Evolutionary conservation across 2,113 vertebrate genomes (phyloP), one percentile per base, ranked within the genome.

Genomic region (Microcebus griseorufus): DNA sequence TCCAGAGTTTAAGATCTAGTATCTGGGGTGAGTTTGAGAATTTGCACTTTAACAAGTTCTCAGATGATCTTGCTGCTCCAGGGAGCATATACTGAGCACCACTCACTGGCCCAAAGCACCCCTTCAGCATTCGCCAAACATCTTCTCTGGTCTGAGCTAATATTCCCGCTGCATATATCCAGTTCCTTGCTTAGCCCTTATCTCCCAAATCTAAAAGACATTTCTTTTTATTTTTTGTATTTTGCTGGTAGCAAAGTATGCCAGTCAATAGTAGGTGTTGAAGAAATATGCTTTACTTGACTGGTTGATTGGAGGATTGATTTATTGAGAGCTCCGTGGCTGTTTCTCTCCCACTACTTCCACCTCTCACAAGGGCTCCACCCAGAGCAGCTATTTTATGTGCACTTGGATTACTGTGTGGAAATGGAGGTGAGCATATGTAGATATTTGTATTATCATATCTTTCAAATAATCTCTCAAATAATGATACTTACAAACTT

Each of bases 401-500:
- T 70, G 51, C 91, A 51, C 32, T 96, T 84, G 48, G 22, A 90
- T 67, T 76, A 55, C 27, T 73, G 9, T 83, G 34, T 89, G 20
- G 53, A 89, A 80, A 94, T 69, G 45, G 58, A 89, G 45, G 75
- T 75, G 34, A 70, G 18, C 32, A 6, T 80, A 83, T 79, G 37
- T 92, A 90, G 64, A 84, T 88, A 93, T 83, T 80, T 76, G 39
- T 83, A 60, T 65, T 78, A 92, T 70, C 51, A 60, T 70, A 58
- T 81, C 51, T 95, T 87, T 90, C 58, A 94, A 97, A 95, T 81
- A 95, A 69, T 88, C 58, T 91, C 87, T 87, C 90, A 90, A 89
- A 51, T 82, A 70, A 92, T 82, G 62, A 93, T 83, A 70, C 91
- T 80, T 82, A 93, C 12, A 92, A 92, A 95, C 82, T 92, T 88